Evolutionary conservation across 2,888 invertebrate species (phyloP).

Genomic region (Ectemnius lituratus): DNA sequence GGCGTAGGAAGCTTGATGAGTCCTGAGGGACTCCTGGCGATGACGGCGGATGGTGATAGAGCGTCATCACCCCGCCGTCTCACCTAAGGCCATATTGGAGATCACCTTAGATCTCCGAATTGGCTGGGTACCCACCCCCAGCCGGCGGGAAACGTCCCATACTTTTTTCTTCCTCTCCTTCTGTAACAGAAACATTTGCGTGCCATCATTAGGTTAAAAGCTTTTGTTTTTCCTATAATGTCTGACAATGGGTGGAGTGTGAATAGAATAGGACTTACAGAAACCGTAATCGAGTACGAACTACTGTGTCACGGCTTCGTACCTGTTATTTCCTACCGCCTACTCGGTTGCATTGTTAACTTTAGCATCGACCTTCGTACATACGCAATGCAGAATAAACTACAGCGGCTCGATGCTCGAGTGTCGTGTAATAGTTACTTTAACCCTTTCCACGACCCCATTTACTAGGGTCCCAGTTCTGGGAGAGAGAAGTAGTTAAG

Average conservation of each 20-base stretch:
- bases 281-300: too few species aligned
- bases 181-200: neutral
- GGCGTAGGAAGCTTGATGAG: conserved; percentile 66
- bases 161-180: conserved; percentile 11
- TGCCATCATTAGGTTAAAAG: too few species aligned
- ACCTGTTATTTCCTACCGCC: neutral
- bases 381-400: conserved; percentile 27
- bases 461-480: too few species aligned
- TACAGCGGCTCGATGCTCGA: conserved; percentile 6
- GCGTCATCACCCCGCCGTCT: conserved; percentile 76
- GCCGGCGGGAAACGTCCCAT: conserved; percentile 6
- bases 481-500: too few species aligned
- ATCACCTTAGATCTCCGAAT: conserved; percentile 37
- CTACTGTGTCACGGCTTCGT: too few species aligned
- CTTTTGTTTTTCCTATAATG: too few species aligned
- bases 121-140: conserved; percentile 5
- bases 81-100: conserved; percentile 72
- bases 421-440: too few species aligned
- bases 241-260: too few species aligned
- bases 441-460: too few species aligned
- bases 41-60: conserved; percentile 71
- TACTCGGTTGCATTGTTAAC: conserved; percentile 27
- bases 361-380: conserved; percentile 22
- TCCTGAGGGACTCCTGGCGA: conserved; percentile 73
- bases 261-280: too few species aligned